These are phyloP conservation scores for Microctenopoma lineatum DNA, from an alignment of 2,797 vertebrate genomes.

Conservation along the genomic window DNA sequence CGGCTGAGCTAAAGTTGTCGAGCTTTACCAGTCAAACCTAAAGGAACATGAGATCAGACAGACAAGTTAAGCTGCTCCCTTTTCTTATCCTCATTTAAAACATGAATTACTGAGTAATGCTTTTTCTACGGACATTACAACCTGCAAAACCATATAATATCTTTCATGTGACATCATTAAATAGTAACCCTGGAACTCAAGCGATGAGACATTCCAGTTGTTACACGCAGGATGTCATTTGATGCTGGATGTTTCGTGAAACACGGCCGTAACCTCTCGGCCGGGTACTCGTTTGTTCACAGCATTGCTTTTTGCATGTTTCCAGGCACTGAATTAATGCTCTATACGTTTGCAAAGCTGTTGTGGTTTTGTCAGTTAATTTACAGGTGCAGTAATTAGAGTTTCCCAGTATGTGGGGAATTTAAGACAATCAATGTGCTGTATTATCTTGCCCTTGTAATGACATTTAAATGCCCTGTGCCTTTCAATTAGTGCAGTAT, in stretches of 20 bases:
- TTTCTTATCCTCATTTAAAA: conserved; percentile 12
- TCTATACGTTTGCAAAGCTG: neutral
- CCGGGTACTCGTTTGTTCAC: no score
- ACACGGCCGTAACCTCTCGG: no score
- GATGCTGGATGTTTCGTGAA: neutral
- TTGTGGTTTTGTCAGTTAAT: no score
- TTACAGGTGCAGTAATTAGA: neutral
- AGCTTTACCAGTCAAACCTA: conserved; percentile 48
- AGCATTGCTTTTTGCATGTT: no score
- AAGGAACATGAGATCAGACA: neutral
- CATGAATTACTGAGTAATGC: neutral
- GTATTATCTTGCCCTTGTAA: neutral
- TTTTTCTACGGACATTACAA: conserved; percentile 7
- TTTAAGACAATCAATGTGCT: neutral
- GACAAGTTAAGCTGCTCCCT: conserved; percentile 39
- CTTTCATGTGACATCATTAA: conserved; percentile 9
- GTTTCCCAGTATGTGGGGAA: neutral
- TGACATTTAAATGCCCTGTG: neutral
- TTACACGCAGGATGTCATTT: neutral
- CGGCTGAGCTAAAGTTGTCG: conserved; percentile 43
- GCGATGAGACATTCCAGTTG: neutral
- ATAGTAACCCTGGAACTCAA: conserved; percentile 6
- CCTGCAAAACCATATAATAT: conserved; percentile 3
- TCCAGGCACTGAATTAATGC: neutral
- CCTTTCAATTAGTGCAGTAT: conserved; percentile 1